These are phyloP conservation scores for Unio pictorum DNA, from an alignment of 2,888 invertebrate species.

Conservation along the genomic window DNA sequence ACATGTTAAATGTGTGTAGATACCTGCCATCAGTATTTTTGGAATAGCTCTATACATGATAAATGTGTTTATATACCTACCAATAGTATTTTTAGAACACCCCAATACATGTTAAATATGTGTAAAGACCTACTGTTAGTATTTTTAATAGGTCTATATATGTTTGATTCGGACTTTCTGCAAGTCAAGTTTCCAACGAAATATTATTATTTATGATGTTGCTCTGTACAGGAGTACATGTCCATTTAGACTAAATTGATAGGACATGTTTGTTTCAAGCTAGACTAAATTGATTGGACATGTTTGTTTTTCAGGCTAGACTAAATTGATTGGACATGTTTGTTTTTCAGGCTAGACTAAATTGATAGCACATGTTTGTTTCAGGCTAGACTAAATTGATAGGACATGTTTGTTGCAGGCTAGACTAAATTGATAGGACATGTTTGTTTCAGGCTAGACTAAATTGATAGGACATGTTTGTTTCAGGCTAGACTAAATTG, in stretches of 20 bases:
- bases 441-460: no score
- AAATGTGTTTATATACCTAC: no score
- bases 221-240: not conserved
- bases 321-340: not conserved
- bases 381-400: not conserved
- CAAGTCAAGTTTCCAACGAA: not conserved
- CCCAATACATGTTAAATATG: no score
- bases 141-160: no score
- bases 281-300: not conserved
- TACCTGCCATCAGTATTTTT: no score
- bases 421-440: not conserved
- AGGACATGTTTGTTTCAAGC: slow-evolving; percentile 46
- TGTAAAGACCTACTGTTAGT: no score
- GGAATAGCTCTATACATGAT: no score
- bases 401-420: no score
- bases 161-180: not conserved
- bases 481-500: not conserved
- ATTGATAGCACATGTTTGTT: not conserved
- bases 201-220: not conserved
- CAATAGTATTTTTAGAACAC: no score
- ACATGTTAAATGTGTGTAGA: no score
- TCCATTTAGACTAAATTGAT: not conserved
- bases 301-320: no score
- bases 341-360: not conserved
- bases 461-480: not conserved